Evolutionary conservation across 2,888 invertebrate genomes (phyloP).

Genomic region (Reticulitermes lucifugus): DNA sequence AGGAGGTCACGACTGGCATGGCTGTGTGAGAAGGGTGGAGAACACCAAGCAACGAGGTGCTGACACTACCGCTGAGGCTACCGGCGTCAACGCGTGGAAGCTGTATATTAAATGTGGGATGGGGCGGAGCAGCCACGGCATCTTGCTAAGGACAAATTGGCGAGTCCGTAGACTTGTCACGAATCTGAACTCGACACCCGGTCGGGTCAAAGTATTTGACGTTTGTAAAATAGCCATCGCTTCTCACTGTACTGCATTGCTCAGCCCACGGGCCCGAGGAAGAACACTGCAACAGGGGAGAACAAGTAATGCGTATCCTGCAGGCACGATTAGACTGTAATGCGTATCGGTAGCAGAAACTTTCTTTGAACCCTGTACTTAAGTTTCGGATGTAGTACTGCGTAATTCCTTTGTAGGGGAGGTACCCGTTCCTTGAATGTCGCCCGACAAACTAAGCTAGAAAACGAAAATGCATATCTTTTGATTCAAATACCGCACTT

Average conservation of each 20-base stretch:
- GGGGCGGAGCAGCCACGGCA: not conserved
- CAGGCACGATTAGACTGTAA: not conserved
- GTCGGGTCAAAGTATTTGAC: constrained; percentile 15
- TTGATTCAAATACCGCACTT: too few relatives aligned
- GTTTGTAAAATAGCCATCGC: not conserved
- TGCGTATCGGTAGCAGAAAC: too few relatives aligned
- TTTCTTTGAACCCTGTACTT: too few relatives aligned
- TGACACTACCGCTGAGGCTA: not conserved
- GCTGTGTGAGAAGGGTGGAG: not conserved
- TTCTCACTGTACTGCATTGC: not conserved
- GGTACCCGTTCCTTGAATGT: too few relatives aligned
- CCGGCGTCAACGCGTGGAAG: not conserved
- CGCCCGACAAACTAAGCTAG: too few relatives aligned
- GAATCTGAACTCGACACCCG: constrained; percentile 33
- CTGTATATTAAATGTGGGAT: not conserved
- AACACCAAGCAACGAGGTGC: too few relatives aligned
- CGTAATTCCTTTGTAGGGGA: too few relatives aligned
- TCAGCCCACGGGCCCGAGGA: not conserved
- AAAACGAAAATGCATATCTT: too few relatives aligned
- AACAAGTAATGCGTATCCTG: not conserved
- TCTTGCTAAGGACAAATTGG: constrained; percentile 21
- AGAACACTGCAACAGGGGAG: not conserved
- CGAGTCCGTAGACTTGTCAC: constrained; percentile 30
- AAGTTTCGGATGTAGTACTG: too few relatives aligned
- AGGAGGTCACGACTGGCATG: not conserved